Conservation (phyloP, 2,888 invertebrate genomes). For the Spodoptera littoralis region DNA sequence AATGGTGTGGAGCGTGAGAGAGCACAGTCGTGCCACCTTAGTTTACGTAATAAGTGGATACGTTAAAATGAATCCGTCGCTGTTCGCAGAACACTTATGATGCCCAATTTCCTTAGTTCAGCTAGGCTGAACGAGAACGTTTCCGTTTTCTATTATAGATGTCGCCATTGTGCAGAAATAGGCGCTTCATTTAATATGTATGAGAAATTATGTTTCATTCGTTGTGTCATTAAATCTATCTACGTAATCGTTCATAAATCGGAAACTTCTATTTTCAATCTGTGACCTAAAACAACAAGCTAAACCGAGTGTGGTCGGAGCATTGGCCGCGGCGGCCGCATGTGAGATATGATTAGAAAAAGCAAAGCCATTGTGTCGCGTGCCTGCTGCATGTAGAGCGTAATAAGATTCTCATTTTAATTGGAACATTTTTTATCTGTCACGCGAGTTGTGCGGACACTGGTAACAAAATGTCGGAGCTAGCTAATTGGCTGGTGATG, state of each 20-base stretch:
- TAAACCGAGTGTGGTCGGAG: slow-evolving; percentile 29
- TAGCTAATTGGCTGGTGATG: slow-evolving; percentile 72
- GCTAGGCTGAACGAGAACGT: slow-evolving; percentile 62
- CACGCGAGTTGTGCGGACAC: slow-evolving; percentile 67
- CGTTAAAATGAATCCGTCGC: slow-evolving; percentile 72
- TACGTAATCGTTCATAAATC: slow-evolving; percentile 8
- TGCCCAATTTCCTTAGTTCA: slow-evolving; percentile 70
- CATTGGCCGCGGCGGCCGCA: slow-evolving; percentile 33
- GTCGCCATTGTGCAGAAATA: slow-evolving; percentile 17
- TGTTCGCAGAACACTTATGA: slow-evolving; percentile 65
- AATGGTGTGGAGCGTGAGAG: slow-evolving; percentile 84
- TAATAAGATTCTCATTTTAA: slow-evolving; percentile 75
- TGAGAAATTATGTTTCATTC: slow-evolving; percentile 9
- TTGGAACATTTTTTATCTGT: slow-evolving; percentile 77
- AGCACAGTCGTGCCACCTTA: slow-evolving; percentile 81
- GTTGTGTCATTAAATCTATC: slow-evolving; percentile 1
- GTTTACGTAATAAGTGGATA: slow-evolving; percentile 83
- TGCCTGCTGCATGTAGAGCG: slow-evolving; percentile 73
- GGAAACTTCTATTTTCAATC: slow-evolving; percentile 14
- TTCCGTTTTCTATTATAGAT: slow-evolving; percentile 54
- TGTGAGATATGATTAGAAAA: slow-evolving; percentile 66
- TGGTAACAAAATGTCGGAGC: slow-evolving; percentile 66
- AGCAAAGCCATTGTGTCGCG: slow-evolving; percentile 74
- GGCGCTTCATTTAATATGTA: slow-evolving; percentile 25
- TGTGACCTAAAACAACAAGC: slow-evolving; percentile 21